A percentile compares a stretch with the other conserved stretches of the same genome.
Conservation (phyloP, 2,888 invertebrate species). For the Hydriomena furcata region DNA sequence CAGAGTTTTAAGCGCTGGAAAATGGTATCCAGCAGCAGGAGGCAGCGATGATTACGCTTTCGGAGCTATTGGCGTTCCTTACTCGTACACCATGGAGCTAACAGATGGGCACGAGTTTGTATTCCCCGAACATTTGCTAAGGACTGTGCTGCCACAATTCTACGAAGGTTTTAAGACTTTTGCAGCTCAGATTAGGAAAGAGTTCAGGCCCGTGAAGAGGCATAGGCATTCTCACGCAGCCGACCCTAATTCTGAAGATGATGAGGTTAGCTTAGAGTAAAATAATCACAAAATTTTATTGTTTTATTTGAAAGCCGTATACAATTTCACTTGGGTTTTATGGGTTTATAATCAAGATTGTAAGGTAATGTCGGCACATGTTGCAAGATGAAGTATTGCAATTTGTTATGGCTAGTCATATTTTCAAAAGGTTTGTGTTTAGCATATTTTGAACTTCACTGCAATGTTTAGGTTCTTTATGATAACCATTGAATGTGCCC, state of each 20-base stretch:
- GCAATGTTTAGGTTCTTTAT: no score
- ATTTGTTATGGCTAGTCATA: slow-evolving; percentile 18
- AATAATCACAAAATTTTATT: slow-evolving; percentile 1
- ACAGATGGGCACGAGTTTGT: slow-evolving; percentile 85
- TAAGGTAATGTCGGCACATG: not conserved
- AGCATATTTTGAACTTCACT: no score
- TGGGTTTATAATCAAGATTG: slow-evolving; percentile 8
- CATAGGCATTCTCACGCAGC: not conserved
- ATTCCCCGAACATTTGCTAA: slow-evolving; percentile 80
- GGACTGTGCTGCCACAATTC: slow-evolving; percentile 57
- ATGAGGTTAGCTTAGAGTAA: slow-evolving; percentile 6
- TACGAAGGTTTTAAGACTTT: slow-evolving; percentile 69
- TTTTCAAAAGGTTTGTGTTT: slow-evolving; percentile 13
- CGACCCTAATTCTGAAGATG: slow-evolving; percentile 8
- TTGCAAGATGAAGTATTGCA: slow-evolving; percentile 53
- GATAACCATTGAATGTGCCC: not conserved
- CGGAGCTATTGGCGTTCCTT: slow-evolving; percentile 76
- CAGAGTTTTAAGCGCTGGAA: slow-evolving; percentile 72
- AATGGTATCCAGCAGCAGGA: slow-evolving; percentile 85
- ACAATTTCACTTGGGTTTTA: slow-evolving; percentile 12
- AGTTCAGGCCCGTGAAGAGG: slow-evolving; percentile 44
- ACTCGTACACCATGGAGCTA: slow-evolving; percentile 85
- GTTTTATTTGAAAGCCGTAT: slow-evolving; percentile 14
- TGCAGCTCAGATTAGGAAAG: slow-evolving; percentile 54
- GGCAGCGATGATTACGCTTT: slow-evolving; percentile 86